phyloP scores from a whole-genome alignment of 2,113 vertebrate species.

The Uria lomvia region DNA sequence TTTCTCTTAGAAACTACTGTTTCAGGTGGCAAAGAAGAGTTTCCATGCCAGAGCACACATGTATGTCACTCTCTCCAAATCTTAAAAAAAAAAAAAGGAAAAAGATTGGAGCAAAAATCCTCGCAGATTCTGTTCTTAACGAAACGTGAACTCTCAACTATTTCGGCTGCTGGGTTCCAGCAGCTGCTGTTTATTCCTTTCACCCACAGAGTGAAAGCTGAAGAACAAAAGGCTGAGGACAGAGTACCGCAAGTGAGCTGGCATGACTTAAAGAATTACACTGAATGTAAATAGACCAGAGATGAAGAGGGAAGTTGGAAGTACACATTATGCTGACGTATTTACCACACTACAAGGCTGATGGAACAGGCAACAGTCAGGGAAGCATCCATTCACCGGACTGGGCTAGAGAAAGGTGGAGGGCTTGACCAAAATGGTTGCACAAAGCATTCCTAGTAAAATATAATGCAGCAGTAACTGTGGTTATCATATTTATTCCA shows the following conservation, averaged over 20 bases:
- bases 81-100: background rate
- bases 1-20: background rate
- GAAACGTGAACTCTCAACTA: background rate
- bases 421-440: background rate
- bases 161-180: background rate
- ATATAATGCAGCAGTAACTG: background rate
- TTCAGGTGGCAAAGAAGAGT: background rate
- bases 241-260: background rate
- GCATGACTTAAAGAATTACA: background rate
- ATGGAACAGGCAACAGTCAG: background rate
- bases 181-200: slow-evolving; percentile 31
- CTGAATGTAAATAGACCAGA: background rate
- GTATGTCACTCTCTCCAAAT: background rate
- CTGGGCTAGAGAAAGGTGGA: background rate
- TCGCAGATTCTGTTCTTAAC: background rate
- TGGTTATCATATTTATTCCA: background rate
- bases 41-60: accelerated
- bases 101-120: background rate
- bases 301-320: background rate
- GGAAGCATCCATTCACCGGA: background rate
- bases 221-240: slow-evolving; percentile 2
- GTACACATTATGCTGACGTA: background rate
- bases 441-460: background rate
- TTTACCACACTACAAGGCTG: background rate
- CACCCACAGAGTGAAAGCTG: background rate